Conservation (phyloP, 1,140 invertebrate species). For the Hypothenemus hampei region DNA sequence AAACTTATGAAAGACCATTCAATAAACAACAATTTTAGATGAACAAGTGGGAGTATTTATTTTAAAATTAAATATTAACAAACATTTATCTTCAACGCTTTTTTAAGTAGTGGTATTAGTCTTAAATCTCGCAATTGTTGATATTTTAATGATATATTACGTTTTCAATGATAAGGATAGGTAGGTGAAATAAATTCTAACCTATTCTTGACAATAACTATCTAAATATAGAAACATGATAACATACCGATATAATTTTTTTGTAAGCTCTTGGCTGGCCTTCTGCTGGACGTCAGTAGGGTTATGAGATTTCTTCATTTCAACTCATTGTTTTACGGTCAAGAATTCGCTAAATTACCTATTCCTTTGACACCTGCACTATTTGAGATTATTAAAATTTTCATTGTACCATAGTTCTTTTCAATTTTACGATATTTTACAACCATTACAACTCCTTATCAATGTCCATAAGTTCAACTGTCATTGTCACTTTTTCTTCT, state of each 20-base stretch:
- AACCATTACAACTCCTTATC: conserved; percentile 46
- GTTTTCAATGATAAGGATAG: background rate
- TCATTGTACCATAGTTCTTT: conserved; percentile 44
- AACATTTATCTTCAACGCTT: no score
- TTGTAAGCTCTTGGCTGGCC: conserved; percentile 43
- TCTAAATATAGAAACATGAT: background rate
- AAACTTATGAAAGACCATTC: no score
- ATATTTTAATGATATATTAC: background rate
- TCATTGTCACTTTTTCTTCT: conserved; percentile 1
- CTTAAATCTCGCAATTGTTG: background rate
- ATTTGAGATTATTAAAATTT: conserved; percentile 26
- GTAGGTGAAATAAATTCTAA: no score
- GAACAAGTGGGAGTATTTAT: no score
- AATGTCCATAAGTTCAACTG: conserved; percentile 26
- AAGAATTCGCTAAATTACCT: conserved; percentile 42
- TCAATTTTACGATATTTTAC: conserved; percentile 38
- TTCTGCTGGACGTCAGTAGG: conserved; percentile 42
- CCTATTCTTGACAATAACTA: background rate
- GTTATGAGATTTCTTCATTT: conserved; percentile 46
- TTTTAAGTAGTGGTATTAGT: background rate
- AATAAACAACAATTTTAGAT: no score
- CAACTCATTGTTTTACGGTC: conserved; percentile 43
- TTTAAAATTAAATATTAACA: no score
- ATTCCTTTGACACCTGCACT: conserved; percentile 31
- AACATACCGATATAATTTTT: conserved; percentile 44